phyloP scores from a whole-genome alignment of 2,888 invertebrate species.

The Stramonita haemastoma region DNA sequence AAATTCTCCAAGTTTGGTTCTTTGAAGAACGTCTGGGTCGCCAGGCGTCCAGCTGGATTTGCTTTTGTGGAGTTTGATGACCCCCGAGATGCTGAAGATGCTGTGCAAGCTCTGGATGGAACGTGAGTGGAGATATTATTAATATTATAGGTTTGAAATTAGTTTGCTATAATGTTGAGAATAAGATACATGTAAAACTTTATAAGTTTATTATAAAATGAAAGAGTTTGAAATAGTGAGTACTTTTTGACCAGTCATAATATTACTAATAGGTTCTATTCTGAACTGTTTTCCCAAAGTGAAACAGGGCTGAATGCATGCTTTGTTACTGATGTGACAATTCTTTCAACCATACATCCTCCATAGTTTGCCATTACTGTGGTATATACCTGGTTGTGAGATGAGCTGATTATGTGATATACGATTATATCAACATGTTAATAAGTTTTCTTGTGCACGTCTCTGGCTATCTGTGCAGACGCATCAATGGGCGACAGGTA shows the following conservation, averaged over 20 bases:
- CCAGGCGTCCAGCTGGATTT: slow-evolving; percentile 89
- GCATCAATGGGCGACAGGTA: slow-evolving; percentile 77
- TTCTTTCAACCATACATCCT: too few relatives aligned
- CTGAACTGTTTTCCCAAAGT: too few relatives aligned
- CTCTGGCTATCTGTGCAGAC: slow-evolving; percentile 61
- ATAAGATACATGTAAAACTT: background rate
- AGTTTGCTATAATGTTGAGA: background rate
- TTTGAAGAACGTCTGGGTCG: slow-evolving; percentile 93
- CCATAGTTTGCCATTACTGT: background rate
- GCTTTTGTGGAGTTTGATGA: slow-evolving; percentile 77
- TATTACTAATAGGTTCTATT: too few relatives aligned
- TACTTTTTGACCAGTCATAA: too few relatives aligned
- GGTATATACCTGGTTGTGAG: background rate
- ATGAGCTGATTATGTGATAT: background rate
- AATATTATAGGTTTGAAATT: background rate
- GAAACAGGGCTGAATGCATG: background rate
- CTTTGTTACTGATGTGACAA: background rate
- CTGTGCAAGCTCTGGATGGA: slow-evolving; percentile 75
- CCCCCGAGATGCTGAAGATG: slow-evolving; percentile 73
- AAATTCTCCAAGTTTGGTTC: slow-evolving; percentile 92
- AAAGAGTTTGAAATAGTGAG: background rate
- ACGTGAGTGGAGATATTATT: slow-evolving; percentile 54
- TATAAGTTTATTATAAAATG: background rate
- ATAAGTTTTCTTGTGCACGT: background rate
- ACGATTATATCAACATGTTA: background rate